Evolutionary conservation across 2,888 invertebrate genomes (phyloP), one percentile per base, ranked within the genome.

Genomic region (Acronicta alni): DNA sequence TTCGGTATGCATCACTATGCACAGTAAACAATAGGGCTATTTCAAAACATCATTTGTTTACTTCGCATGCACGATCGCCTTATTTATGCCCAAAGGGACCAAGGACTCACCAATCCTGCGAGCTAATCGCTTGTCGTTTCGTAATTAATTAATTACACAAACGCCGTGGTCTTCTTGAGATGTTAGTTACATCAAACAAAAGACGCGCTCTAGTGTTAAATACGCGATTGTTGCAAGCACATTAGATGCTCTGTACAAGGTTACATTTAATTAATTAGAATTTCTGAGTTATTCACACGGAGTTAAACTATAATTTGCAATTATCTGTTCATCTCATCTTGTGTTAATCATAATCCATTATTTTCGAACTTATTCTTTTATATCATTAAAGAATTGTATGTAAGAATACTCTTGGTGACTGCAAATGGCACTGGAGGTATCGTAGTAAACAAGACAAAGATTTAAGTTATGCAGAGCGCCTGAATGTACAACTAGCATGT

Each of bases 11-110:
- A 76, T 76, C 57, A 66, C 67, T 70, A 79, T 79, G 80, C 79
- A 84, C 82, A 82, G 81, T 83, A 87, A 89, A 91, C 89, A 90
- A 90, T 89, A 79, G 83, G 56, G 62, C 74, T 58, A 77, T 89
- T 89, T 82, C 87, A 76, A 83, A 85, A 89, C 80, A 71, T 57
- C 63, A 57, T 63, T 62, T 72, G 73, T 67, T 77, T 70, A 67
- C 80, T 58, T 62, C 55, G 70, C 82, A 84, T 83, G 83, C 86
- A 85, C 88, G 87, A 84, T 82, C 79, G 71, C 73, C 74, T 84
- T 82, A 83, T 87, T 88, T 86, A 85, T 80, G 80, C 79, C 76
- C 78, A 67, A 74, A 81, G 84, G 84, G 83, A 82, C 82, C 79
- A 82, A 85, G 83, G 81, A 83, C 80, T 66, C 66, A 57, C 69